Conservation (phyloP, 2,797 vertebrate species). For the Pogoniulus pusillus region DNA sequence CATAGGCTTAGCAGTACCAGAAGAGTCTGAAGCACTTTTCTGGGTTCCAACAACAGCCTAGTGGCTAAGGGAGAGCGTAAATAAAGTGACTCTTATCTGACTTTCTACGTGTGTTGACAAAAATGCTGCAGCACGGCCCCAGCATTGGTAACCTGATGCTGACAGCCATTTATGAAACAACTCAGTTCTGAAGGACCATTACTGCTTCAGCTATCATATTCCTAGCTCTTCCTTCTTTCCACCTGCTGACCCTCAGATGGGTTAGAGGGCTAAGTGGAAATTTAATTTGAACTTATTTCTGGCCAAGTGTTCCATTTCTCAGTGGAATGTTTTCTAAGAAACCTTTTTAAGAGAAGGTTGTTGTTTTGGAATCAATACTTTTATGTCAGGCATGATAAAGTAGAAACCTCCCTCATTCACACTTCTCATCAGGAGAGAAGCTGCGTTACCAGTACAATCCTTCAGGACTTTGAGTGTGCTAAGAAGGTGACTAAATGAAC, state of each 20-base stretch:
- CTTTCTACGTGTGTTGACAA: not conserved
- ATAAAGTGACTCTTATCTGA: not conserved
- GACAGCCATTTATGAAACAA: not conserved
- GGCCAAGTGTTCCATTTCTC: not conserved
- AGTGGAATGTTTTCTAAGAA: not conserved
- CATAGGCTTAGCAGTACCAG: accelerated
- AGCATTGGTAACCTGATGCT: not conserved
- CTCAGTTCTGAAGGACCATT: not conserved
- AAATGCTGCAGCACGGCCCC: not conserved
- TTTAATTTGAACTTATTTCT: conserved; percentile 21
- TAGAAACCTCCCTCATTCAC: not conserved
- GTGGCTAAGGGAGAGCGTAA: not conserved
- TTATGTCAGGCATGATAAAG: not conserved
- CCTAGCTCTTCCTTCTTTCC: not conserved
- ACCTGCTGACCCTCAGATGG: not conserved
- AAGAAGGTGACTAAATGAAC: not conserved
- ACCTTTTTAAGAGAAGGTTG: not conserved
- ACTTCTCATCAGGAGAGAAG: not conserved
- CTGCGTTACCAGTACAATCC: not conserved
- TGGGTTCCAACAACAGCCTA: not conserved
- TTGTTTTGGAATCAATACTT: conserved; percentile 33
- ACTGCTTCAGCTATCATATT: not conserved
- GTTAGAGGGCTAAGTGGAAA: not conserved
- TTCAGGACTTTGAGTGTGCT: not conserved
- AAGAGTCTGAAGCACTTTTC: not conserved